Conservation (phyloP, 1,140 invertebrate species). For the Chelonus insularis region DNA sequence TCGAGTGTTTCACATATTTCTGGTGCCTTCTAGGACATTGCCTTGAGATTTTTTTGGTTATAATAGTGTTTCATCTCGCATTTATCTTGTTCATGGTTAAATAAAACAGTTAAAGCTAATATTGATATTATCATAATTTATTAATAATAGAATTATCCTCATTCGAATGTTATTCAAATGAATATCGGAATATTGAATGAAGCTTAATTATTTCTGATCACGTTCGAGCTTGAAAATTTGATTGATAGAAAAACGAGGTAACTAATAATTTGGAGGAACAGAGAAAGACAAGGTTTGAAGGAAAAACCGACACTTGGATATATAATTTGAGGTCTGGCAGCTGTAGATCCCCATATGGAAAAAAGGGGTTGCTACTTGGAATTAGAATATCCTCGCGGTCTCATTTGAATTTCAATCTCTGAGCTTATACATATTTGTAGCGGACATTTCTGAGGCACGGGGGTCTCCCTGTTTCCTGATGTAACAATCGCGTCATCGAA, state of each 20-base stretch:
- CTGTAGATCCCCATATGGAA: slow-evolving; percentile 56
- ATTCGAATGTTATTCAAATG: no score
- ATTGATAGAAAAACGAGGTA: not conserved
- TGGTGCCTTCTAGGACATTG: not conserved
- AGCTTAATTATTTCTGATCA: no score
- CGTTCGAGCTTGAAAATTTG: no score
- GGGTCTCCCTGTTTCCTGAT: slow-evolving; percentile 15
- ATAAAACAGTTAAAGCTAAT: no score
- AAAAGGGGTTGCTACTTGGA: slow-evolving; percentile 56
- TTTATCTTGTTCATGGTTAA: no score
- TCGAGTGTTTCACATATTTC: not conserved
- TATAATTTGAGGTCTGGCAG: slow-evolving; percentile 46
- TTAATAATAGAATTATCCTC: no score
- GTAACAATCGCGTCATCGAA: slow-evolving; percentile 12
- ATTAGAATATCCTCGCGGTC: slow-evolving; percentile 62
- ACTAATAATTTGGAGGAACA: slow-evolving; percentile 1
- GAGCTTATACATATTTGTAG: not conserved
- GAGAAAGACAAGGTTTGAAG: slow-evolving; percentile 19
- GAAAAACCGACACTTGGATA: slow-evolving; percentile 32
- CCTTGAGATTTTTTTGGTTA: not conserved
- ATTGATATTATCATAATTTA: no score
- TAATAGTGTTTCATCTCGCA: no score
- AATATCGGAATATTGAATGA: no score
- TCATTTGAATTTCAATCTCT: slow-evolving; percentile 61
- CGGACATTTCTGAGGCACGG: slow-evolving; percentile 36